Conservation (phyloP, 2,797 vertebrate genomes). For the Podargus strigoides region DNA sequence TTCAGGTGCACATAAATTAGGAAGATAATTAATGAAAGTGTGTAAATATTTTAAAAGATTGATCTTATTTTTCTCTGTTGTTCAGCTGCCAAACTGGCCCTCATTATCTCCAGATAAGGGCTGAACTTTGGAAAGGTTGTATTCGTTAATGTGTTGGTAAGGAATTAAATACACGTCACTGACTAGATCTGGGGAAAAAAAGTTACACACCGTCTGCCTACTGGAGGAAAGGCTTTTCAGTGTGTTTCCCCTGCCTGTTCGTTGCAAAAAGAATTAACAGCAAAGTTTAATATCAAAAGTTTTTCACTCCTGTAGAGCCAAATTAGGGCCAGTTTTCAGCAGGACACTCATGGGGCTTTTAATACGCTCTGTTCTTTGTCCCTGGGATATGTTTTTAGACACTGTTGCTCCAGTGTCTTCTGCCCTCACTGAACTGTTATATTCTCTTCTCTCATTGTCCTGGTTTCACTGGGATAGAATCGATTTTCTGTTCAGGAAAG, state of each 20-base stretch:
- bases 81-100: not conserved
- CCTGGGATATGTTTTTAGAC: not conserved
- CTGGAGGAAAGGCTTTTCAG: not conserved
- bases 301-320: not conserved
- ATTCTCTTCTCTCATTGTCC: not conserved
- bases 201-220: fast-evolving
- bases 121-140: not conserved
- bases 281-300: not conserved
- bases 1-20: constrained; percentile 12
- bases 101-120: not conserved
- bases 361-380: not conserved
- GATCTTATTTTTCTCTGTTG: not conserved
- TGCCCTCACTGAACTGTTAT: not conserved
- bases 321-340: not conserved
- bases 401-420: fast-evolving
- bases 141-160: not conserved
- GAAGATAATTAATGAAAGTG: constrained; percentile 6
- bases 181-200: not conserved
- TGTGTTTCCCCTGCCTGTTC: not conserved
- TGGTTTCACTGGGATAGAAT: too few relatives aligned
- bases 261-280: not conserved
- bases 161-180: not conserved
- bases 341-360: not conserved
- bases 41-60: constrained; percentile 15
- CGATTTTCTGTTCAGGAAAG: too few relatives aligned